Conservation (phyloP, 2,113 vertebrate species). For the Phoenicopterus ruber region DNA sequence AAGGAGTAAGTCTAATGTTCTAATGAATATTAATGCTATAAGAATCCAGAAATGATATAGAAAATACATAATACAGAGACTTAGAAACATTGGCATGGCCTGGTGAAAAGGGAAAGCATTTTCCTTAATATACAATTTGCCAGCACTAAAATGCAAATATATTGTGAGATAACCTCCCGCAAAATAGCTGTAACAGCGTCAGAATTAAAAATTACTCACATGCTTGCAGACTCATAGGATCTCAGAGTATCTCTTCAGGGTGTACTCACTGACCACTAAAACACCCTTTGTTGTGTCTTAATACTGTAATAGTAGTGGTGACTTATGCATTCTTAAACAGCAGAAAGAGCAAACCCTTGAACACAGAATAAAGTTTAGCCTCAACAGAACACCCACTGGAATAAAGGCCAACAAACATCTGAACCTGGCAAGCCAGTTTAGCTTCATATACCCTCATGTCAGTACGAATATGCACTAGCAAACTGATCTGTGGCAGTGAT, state of each 20-base stretch:
- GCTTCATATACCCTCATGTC: not conserved
- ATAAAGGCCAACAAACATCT: not conserved
- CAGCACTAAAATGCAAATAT: not conserved
- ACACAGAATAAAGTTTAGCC: not conserved
- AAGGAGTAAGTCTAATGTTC: not conserved
- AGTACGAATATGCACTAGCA: not conserved
- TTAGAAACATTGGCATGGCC: not conserved
- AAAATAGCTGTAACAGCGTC: not conserved
- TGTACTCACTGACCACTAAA: not conserved
- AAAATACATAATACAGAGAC: not conserved
- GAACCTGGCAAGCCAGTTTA: constrained; percentile 8
- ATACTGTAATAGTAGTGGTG: not conserved
- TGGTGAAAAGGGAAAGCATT: not conserved
- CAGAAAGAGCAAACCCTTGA: not conserved
- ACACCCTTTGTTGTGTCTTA: not conserved
- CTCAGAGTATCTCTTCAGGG: not conserved
- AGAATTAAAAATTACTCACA: not conserved
- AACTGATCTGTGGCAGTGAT: not conserved
- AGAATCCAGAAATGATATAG: not conserved
- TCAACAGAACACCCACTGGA: not conserved
- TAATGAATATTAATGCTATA: not conserved
- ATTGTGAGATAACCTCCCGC: not conserved
- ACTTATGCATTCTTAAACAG: not conserved
- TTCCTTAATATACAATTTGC: not conserved
- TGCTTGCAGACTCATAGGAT: not conserved